Conservation (phyloP, 2,797 vertebrate genomes). For the Phyllotis vaccarum region DNA sequence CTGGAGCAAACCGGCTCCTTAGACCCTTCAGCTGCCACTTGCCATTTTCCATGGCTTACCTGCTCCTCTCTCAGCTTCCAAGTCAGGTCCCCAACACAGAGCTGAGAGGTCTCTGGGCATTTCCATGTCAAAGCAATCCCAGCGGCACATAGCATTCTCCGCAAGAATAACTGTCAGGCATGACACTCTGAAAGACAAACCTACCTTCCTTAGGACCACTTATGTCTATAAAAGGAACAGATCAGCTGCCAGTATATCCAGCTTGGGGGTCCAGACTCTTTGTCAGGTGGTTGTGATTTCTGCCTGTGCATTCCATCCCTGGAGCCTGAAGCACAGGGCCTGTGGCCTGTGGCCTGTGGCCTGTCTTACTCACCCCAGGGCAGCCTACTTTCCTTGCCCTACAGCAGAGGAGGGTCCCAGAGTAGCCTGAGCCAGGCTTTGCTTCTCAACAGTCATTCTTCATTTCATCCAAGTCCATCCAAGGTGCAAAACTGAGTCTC, state of each 20-base stretch:
- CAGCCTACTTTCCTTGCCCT: background rate
- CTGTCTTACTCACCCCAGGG: background rate
- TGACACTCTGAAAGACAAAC: background rate
- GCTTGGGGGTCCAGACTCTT: background rate
- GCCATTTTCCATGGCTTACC: background rate
- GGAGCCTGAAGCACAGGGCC: background rate
- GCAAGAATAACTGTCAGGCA: background rate
- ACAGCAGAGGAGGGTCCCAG: background rate
- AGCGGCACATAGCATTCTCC: background rate
- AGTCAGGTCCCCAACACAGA: background rate
- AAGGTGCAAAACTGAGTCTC: slow-evolving; percentile 41
- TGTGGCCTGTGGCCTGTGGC: background rate
- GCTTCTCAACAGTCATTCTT: background rate
- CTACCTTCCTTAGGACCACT: background rate
- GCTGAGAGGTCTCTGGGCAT: no score
- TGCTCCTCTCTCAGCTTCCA: background rate
- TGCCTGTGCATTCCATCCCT: background rate
- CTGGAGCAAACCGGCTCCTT: background rate
- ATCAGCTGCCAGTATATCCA: background rate
- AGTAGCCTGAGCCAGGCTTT: background rate
- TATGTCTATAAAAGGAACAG: background rate
- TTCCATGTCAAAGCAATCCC: background rate
- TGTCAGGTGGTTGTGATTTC: background rate
- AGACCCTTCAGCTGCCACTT: no score
- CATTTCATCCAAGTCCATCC: background rate